Evolutionary conservation across 2,888 invertebrate species (phyloP), one percentile per base, ranked within the genome.

Genomic region (Spialia ferax): DNA sequence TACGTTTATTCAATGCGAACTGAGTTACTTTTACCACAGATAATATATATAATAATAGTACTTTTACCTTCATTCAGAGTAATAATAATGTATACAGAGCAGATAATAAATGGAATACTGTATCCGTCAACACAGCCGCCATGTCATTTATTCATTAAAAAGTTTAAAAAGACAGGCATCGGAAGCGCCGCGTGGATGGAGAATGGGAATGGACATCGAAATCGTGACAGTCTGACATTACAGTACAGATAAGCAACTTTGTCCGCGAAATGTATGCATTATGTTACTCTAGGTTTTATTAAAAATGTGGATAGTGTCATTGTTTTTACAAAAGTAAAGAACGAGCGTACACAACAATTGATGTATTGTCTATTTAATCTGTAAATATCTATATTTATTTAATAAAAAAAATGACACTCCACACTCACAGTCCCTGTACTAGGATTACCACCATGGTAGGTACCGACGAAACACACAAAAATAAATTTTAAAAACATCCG

Each of bases 191-290:
- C 0, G 59, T 60, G 69, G 70, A 70, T 70, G 69, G 68, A 65
- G 60, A 73, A 72, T 71, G 69, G n/a, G 45, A 65, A 6, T 69
- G 63, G 63, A 57, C 63, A 68, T 67, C 60, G 61, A 70, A 72
- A 69, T 69, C 42, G 32, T 54, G 70, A 72, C 73, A 69, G 64
- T 38, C 26, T 69, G 76, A 73, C 72, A 65, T 52, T 13, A 69
- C 63, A 68, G n/a, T 45, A 15, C 60, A 59, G 74, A 76, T 76
- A 75, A 76, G 66, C 60, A 69, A 69, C 66, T 71, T 66, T 54
- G 71, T 22, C 26, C 69, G 69, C 66, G 64, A 69, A 70, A 70
- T 66, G 52, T 62, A 45, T 13, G 1, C 18, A n/a, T n/a, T n/a
- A n/a, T n/a, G n/a, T n/a, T 20, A 15, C 23, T 23, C 59, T 20